These are phyloP conservation scores for Sitta carolinensis DNA, from an alignment of 2,797 vertebrate species.

Conservation along the genomic window DNA sequence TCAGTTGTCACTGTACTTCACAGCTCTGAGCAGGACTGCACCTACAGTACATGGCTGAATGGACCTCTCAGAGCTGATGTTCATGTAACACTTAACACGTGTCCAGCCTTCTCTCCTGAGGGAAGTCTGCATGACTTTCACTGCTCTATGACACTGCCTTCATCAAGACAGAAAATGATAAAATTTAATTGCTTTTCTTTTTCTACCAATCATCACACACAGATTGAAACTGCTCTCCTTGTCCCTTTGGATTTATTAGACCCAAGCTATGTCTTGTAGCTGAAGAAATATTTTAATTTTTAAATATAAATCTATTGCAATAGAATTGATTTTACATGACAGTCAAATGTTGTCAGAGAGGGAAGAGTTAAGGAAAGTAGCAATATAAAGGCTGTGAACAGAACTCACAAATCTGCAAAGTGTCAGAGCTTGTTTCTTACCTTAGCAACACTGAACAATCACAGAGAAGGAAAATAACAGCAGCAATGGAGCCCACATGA, in stretches of 20 bases:
- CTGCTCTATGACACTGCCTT: neutral
- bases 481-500: neutral
- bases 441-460: neutral
- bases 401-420: neutral
- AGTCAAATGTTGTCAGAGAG: neutral
- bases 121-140: neutral
- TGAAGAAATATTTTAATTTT: neutral
- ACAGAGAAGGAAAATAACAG: neutral
- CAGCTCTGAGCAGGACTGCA: neutral
- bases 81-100: fast-evolving
- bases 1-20: neutral
- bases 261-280: neutral
- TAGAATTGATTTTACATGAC: neutral
- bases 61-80: neutral
- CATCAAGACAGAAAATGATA: neutral
- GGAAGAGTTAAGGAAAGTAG: neutral
- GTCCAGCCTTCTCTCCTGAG: neutral
- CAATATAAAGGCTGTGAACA: neutral
- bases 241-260: neutral
- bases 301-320: neutral
- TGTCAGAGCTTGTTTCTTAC: neutral
- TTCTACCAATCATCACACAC: neutral
- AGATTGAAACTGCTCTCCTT: neutral
- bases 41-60: neutral
- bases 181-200: neutral